These are phyloP conservation scores for Schizopygopsis pylzovi DNA, from an alignment of 2,797 vertebrate species.

Conservation along the genomic window DNA sequence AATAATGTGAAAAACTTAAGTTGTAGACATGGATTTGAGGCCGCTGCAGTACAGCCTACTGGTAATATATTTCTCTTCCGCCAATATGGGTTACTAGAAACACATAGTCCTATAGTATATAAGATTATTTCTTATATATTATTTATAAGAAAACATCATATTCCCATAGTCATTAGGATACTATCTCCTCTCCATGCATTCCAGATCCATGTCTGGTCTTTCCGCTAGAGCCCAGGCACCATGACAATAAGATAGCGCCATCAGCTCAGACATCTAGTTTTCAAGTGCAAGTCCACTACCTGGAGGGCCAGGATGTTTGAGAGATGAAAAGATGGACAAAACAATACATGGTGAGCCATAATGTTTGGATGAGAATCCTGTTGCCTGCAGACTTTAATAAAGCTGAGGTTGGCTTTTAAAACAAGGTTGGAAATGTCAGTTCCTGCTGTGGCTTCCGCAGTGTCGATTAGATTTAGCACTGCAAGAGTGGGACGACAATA, in stretches of 20 bases:
- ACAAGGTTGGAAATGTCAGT: conserved; percentile 36
- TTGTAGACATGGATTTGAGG: conserved; percentile 18
- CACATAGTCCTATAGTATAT: conserved; percentile 1
- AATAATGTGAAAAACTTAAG: background rate
- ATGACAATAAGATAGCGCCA: background rate
- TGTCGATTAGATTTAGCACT: conserved; percentile 13
- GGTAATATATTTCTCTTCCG: conserved; percentile 60
- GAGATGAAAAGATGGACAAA: conserved; percentile 48
- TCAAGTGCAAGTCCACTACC: conserved; percentile 28
- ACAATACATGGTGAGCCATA: conserved; percentile 32
- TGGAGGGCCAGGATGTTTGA: conserved; percentile 33
- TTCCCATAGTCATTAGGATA: conserved; percentile 24
- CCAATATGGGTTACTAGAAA: conserved; percentile 37
- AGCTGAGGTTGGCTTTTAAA: conserved; percentile 22
- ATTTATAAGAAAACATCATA: too few species aligned
- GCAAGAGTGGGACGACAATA: background rate
- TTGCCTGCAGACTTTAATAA: conserved; percentile 39
- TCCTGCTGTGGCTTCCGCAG: background rate
- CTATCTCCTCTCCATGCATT: conserved; percentile 39
- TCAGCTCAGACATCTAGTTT: conserved; percentile 19
- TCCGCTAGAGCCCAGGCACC: background rate
- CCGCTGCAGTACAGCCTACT: background rate
- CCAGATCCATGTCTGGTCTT: conserved; percentile 28
- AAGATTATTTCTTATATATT: too few species aligned
- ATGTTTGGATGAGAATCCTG: conserved; percentile 37